Evolutionary conservation across 2,888 invertebrate genomes (phyloP).

Genomic region (Drosophila formosana): DNA sequence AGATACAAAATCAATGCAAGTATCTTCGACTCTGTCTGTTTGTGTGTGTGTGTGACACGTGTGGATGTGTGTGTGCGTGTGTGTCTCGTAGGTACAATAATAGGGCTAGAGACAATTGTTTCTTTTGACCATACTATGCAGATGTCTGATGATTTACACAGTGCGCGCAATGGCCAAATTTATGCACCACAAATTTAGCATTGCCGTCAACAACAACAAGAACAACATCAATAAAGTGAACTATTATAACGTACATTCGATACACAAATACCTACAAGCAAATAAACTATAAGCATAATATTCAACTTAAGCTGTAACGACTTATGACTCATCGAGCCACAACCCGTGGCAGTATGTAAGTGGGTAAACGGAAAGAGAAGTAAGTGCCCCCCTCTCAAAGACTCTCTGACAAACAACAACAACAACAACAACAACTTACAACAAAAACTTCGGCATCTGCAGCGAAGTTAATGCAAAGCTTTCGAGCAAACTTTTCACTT

Average conservation of each 20-base stretch:
- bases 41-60: slow-evolving; percentile 4
- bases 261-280: not conserved
- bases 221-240: slow-evolving; percentile 16
- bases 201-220: slow-evolving; percentile 43
- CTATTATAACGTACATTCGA: slow-evolving; percentile 2
- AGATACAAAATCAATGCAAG: slow-evolving; percentile 24
- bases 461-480: slow-evolving; percentile 53
- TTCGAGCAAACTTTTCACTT: slow-evolving; percentile 18
- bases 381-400: slow-evolving; percentile 16
- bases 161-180: slow-evolving; percentile 62
- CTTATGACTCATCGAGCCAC: slow-evolving; percentile 47
- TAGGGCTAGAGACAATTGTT: slow-evolving; percentile 52
- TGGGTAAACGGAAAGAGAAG: slow-evolving; percentile 45
- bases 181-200: slow-evolving; percentile 57
- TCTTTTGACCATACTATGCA: slow-evolving; percentile 85
- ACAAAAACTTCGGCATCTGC: slow-evolving; percentile 34
- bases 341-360: slow-evolving; percentile 34
- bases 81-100: not conserved
- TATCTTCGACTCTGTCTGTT: slow-evolving; percentile 9
- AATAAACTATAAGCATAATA: slow-evolving; percentile 25
- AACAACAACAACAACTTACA: slow-evolving; percentile 1
- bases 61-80: not conserved
- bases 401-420: slow-evolving; percentile 10
- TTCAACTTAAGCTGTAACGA: slow-evolving; percentile 40
- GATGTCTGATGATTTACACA: slow-evolving; percentile 83